A percentile compares a stretch with the other conserved stretches of the same genome.
Conservation (phyloP, 2,113 vertebrate genomes). For the Macquaria australasica region DNA sequence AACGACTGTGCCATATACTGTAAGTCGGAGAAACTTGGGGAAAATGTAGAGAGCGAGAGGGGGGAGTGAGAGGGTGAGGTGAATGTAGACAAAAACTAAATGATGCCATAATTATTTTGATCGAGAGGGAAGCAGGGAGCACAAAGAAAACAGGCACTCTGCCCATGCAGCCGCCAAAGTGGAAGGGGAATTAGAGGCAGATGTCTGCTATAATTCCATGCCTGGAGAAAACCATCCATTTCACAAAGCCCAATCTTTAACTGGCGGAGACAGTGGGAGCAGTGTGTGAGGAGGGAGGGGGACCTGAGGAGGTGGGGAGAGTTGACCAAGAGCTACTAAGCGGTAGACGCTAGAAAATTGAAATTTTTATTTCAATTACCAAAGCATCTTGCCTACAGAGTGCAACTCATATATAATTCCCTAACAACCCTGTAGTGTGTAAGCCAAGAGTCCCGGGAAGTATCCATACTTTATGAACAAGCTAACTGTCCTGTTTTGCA, state of each 20-base stretch:
- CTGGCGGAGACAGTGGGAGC: constrained; percentile 46
- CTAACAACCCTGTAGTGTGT: constrained; percentile 36
- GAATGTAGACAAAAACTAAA: constrained; percentile 66
- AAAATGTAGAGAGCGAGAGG: constrained; percentile 4
- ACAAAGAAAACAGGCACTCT: constrained; percentile 64
- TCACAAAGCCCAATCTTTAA: constrained; percentile 69
- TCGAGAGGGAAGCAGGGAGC: constrained; percentile 52
- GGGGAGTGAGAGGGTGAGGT: constrained; percentile 18
- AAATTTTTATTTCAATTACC: constrained; percentile 58
- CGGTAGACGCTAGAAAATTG: constrained; percentile 53
- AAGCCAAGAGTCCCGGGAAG: constrained; percentile 42
- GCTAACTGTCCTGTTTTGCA: constrained; percentile 45
- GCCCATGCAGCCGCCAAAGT: constrained; percentile 60
- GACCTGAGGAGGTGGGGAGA: neutral
- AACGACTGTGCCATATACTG: constrained; percentile 73
- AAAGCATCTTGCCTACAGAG: constrained; percentile 55
- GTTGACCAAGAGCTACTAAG: constrained; percentile 60
- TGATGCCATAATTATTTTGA: constrained; percentile 75
- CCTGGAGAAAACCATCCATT: constrained; percentile 70
- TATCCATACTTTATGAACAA: constrained; percentile 56
- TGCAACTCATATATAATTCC: constrained; percentile 44
- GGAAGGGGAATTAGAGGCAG: constrained; percentile 73
- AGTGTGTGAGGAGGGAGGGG: neutral
- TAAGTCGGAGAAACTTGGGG: constrained; percentile 54
- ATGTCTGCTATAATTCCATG: constrained; percentile 75